Conservation (phyloP, 1,140 invertebrate species). For the Marisa cornuarietis region DNA sequence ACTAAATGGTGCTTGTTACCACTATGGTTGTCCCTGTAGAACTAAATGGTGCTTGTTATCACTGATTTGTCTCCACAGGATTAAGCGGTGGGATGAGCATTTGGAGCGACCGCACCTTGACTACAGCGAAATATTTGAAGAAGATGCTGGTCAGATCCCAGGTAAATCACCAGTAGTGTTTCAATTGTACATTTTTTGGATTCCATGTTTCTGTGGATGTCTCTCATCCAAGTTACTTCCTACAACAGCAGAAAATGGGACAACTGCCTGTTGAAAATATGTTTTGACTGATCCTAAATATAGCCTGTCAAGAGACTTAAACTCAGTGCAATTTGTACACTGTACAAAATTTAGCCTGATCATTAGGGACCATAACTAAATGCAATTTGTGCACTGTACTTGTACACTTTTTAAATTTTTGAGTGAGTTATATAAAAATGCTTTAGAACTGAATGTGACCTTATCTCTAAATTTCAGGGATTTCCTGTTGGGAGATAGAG, state of each 20-base stretch:
- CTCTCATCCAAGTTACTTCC: neutral
- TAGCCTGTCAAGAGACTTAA: too few relatives aligned
- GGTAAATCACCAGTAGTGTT: conserved; percentile 35
- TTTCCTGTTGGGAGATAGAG: conserved; percentile 97
- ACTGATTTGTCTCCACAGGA: conserved; percentile 40
- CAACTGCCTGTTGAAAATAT: too few relatives aligned
- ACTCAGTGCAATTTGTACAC: too few relatives aligned
- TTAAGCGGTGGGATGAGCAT: conserved; percentile 74
- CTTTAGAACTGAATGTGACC: neutral
- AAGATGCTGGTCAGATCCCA: conserved; percentile 87
- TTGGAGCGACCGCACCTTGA: conserved; percentile 96
- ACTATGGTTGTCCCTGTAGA: too few relatives aligned
- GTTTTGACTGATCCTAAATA: too few relatives aligned
- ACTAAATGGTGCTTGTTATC: too few relatives aligned
- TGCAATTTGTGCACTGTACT: too few relatives aligned
- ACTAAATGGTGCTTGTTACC: too few relatives aligned
- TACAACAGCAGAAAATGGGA: too few relatives aligned
- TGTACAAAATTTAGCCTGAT: too few relatives aligned
- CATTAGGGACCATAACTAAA: too few relatives aligned
- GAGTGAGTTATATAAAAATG: neutral
- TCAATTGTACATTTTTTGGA: neutral
- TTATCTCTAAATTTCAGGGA: conserved; percentile 54
- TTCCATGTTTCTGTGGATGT: conserved; percentile 5
- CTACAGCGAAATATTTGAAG: conserved; percentile 99
- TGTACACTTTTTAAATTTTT: too few relatives aligned